phyloP scores from a whole-genome alignment of 1,140 invertebrate species.

The Venturia canescens region DNA sequence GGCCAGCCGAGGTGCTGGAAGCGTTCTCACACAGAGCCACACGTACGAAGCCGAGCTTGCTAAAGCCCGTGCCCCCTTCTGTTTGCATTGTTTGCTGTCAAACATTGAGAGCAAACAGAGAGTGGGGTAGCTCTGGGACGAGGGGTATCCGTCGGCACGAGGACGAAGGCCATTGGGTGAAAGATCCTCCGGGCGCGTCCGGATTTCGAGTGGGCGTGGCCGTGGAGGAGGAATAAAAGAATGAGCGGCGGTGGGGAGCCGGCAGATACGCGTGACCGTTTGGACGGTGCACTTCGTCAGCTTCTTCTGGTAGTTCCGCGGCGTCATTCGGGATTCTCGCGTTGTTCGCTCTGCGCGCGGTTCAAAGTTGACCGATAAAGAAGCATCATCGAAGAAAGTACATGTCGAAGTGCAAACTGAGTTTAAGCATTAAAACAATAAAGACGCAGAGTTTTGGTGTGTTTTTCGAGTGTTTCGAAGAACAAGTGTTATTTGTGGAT shows the following conservation, averaged over 20 bases:
- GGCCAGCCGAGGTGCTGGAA: background rate
- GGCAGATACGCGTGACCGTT: conserved; percentile 59
- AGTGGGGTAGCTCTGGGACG: conserved; percentile 48
- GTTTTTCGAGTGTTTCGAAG: no score
- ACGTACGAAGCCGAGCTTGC: conserved; percentile 23
- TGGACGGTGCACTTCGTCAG: conserved; percentile 46
- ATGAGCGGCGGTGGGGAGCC: conserved; percentile 11
- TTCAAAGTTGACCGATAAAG: background rate
- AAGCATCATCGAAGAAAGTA: background rate
- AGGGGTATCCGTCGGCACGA: background rate
- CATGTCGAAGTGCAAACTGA: background rate
- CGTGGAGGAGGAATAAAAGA: conserved; percentile 46
- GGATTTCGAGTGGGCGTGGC: conserved; percentile 44
- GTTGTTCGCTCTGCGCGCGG: background rate
- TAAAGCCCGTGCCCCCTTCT: conserved; percentile 54
- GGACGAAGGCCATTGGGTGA: conserved; percentile 56
- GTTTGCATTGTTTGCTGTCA: conserved; percentile 73
- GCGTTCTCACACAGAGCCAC: background rate
- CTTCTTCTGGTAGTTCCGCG: background rate
- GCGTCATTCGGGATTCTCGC: background rate
- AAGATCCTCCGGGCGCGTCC: conserved; percentile 1
- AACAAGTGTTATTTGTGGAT: conserved; percentile 9
- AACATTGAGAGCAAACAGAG: conserved; percentile 69
- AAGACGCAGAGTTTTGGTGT: background rate
- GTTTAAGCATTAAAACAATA: background rate